Base-by-base conservation (phyloP, 2,888 invertebrate genomes). In the Emmelina monodactyla region DNA sequence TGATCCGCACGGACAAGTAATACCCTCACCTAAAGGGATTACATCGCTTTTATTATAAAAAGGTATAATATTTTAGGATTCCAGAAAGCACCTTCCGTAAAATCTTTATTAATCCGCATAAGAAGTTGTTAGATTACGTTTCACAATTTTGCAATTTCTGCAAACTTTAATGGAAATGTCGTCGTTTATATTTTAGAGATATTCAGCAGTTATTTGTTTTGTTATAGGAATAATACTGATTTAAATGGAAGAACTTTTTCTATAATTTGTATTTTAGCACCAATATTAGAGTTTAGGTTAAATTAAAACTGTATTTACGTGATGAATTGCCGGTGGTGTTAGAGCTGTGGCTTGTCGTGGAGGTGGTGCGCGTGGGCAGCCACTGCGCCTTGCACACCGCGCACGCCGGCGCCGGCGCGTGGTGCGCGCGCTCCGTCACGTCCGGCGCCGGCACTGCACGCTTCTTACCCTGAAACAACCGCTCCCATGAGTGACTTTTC, bases 311-410 rank as follows among this genome's bases (percentile, higher is more conserved):
- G n/a, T 19, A 62, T 83, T 82, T 51, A 85, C 85, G 82, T 37
- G 85, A 83, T 25, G 85, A 84, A 56, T 79, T 83, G 5, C 82
- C 85, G 39, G 84, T 85, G 35, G 82, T 80, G 40, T 83, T 83
- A 39, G 84, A 84, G 50, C 84, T 84, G 55, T 82, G 82, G 50
- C 82, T 82, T 41, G 83, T 82, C 38, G 72, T 70, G 37, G 83
- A 82, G 12, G 68, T 61, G 57, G 83, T 59, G 53, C 83, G 59
- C 47, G 82, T 62, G 31, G 76, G 61, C 34, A 76, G 45, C 84
- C 82, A 75, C 46, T 69, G 73, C 1, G 66, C 55, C 47, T 76
- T 73, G 53, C 75, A 75, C 12, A 61, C 67, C 46, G 48, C 59
- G 56, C 71, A 78, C 22, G 58, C 35, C 28, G 40, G 36, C 22